Conservation (phyloP, 2,888 invertebrate species). For the Netelia inedita region DNA sequence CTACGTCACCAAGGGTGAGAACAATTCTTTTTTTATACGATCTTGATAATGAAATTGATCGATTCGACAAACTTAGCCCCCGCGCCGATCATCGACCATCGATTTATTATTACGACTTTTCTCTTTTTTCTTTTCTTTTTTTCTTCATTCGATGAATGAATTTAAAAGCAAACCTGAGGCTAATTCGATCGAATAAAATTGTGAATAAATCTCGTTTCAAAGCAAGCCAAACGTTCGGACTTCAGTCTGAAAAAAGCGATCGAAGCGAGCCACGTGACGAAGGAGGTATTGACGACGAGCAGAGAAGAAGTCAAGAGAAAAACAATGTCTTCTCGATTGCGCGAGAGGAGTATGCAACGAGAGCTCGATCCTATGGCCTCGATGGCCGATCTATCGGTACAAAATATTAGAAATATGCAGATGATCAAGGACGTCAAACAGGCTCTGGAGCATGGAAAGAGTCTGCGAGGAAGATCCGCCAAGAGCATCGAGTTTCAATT, state of each 20-base stretch:
- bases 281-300: constrained; percentile 87
- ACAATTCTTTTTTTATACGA: constrained; percentile 17
- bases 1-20: constrained; percentile 44
- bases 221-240: constrained; percentile 87
- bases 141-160: neutral
- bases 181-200: neutral
- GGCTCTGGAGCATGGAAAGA: constrained; percentile 82
- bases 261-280: constrained; percentile 88
- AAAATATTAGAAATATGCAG: constrained; percentile 79
- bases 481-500: constrained; percentile 88
- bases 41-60: neutral
- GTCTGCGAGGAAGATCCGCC: constrained; percentile 91
- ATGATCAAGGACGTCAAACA: constrained; percentile 76
- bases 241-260: constrained; percentile 89
- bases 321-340: constrained; percentile 68
- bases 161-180: neutral
- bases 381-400: constrained; percentile 77
- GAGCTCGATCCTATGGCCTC: constrained; percentile 58
- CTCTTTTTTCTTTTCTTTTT: neutral
- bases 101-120: too few species aligned
- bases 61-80: neutral
- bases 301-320: too few species aligned
- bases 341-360: constrained; percentile 57
- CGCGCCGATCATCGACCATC: too few species aligned
- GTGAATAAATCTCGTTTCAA: constrained; percentile 63